phyloP scores from a whole-genome alignment of 2,797 vertebrate genomes.

The Phataginus tricuspis region DNA sequence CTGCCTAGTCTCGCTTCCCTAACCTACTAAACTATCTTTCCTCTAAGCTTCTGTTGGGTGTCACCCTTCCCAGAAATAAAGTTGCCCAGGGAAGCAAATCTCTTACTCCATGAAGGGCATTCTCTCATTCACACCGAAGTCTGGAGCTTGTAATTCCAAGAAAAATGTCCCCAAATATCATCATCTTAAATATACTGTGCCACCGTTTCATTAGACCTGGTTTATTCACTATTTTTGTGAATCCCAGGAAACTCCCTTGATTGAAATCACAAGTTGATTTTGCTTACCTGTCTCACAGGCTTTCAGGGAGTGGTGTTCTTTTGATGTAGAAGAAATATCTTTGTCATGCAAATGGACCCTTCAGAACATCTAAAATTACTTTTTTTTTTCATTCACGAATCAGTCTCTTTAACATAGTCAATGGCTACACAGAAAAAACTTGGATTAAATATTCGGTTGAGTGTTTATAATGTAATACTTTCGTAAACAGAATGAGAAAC shows the following conservation, averaged over 20 bases:
- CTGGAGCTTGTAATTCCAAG: neutral
- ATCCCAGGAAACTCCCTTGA: neutral
- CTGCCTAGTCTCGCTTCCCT: neutral
- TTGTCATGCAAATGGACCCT: neutral
- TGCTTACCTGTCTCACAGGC: neutral
- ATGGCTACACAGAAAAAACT: neutral
- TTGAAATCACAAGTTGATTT: neutral
- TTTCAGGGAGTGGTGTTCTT: neutral
- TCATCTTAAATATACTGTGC: neutral
- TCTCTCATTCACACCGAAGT: neutral
- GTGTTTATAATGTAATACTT: neutral
- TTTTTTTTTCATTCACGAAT: neutral
- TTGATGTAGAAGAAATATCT: neutral
- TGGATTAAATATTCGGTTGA: neutral
- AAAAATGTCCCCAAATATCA: neutral
- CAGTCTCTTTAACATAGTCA: neutral
- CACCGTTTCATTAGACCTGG: neutral
- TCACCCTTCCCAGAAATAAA: slow-evolving; percentile 32
- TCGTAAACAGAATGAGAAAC: slow-evolving; percentile 6
- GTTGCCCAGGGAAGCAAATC: neutral
- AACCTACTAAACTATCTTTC: neutral
- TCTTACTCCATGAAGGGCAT: neutral
- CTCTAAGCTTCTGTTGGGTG: neutral
- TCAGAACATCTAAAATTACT: neutral
- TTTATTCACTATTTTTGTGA: neutral